Evolutionary conservation across 2,888 invertebrate genomes (phyloP).

Genomic region (Psylliodes chrysocephalus): DNA sequence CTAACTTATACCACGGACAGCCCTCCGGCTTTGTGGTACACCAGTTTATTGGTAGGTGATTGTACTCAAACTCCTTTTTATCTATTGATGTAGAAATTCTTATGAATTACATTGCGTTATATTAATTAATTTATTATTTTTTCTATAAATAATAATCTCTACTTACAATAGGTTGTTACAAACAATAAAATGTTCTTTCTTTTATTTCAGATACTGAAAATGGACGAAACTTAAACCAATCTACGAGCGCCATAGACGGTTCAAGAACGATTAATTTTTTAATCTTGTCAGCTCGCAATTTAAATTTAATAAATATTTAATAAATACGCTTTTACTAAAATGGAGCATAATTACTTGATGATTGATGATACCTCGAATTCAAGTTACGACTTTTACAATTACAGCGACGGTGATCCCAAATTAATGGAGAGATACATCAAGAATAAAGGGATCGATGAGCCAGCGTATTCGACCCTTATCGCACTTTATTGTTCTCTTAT

Average conservation of each 20-base stretch:
- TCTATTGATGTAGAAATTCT: no score
- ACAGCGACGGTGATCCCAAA: slow-evolving; percentile 56
- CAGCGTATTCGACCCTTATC: slow-evolving; percentile 74
- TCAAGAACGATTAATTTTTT: no score
- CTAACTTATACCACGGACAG: no score
- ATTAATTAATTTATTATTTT: no score
- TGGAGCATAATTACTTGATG: not conserved
- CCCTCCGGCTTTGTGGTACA: no score
- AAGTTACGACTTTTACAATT: slow-evolving; percentile 9
- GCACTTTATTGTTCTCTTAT: slow-evolving; percentile 80
- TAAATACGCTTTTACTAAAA: not conserved
- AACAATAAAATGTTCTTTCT: not conserved
- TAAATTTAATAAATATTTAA: not conserved
- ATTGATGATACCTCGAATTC: not conserved
- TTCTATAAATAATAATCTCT: no score
- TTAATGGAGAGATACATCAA: slow-evolving; percentile 72
- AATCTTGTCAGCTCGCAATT: not conserved
- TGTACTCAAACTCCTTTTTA: no score
- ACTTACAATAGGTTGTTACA: no score
- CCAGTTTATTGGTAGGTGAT: no score
- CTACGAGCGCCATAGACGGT: no score
- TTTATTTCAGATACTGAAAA: not conserved
- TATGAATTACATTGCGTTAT: no score
- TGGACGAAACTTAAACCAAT: not conserved
- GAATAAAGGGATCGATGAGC: slow-evolving; percentile 78